Evolutionary conservation across 1,140 invertebrate species (phyloP).

Genomic region (Agrypnia vestita): DNA sequence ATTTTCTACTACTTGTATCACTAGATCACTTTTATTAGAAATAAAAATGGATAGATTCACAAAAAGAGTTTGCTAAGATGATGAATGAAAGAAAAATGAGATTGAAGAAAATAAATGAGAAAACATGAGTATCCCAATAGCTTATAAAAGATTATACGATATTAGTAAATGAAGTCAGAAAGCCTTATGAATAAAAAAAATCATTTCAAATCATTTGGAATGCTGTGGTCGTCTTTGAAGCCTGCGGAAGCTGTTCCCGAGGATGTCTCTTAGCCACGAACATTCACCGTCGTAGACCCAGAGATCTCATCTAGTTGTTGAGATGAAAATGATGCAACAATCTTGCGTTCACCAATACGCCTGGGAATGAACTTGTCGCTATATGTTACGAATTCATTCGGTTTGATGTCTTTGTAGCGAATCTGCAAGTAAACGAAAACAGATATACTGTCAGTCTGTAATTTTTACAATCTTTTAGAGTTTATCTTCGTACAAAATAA

Average conservation of each 20-base stretch:
- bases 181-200: not conserved
- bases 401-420: slow-evolving; percentile 74
- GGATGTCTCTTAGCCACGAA: slow-evolving; percentile 66
- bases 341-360: slow-evolving; percentile 73
- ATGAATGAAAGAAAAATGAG: no score
- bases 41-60: no score
- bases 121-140: no score
- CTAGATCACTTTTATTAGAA: no score
- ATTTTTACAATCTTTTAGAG: no score
- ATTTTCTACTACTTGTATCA: no score
- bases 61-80: no score
- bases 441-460: no score
- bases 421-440: slow-evolving; percentile 62
- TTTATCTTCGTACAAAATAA: no score
- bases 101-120: no score
- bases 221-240: not conserved
- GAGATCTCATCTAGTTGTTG: slow-evolving; percentile 77
- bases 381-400: slow-evolving; percentile 75
- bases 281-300: slow-evolving; percentile 72
- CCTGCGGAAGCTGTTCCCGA: not conserved
- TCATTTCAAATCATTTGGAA: not conserved
- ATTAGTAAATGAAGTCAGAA: no score
- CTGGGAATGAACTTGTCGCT: slow-evolving; percentile 75
- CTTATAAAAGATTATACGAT: no score
- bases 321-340: slow-evolving; percentile 78